These are phyloP conservation scores for Hypomecis punctinalis DNA, from an alignment of 2,888 invertebrate genomes.

Conservation along the genomic window DNA sequence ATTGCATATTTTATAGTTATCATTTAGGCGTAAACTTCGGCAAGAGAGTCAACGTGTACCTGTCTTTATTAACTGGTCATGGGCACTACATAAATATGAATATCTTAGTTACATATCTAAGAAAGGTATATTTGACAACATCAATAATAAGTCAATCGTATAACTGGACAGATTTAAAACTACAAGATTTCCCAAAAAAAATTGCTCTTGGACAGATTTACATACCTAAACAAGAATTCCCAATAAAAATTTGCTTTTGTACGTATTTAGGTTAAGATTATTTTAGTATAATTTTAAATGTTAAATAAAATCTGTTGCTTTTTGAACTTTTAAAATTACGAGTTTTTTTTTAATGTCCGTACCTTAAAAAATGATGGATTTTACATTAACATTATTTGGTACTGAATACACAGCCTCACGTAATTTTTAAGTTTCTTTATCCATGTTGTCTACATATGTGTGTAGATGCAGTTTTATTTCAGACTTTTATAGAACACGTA, in stretches of 20 bases:
- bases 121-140: too few relatives aligned
- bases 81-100: too few relatives aligned
- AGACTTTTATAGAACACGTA: not conserved
- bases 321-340: too few relatives aligned
- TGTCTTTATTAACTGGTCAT: not conserved
- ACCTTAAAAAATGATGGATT: not conserved
- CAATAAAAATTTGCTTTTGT: not conserved
- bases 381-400: not conserved
- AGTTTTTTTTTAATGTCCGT: too few relatives aligned
- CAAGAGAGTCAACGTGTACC: slow-evolving; percentile 10
- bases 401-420: not conserved
- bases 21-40: not conserved
- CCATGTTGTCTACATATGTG: not conserved
- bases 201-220: not conserved
- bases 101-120: too few relatives aligned
- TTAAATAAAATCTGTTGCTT: too few relatives aligned
- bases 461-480: not conserved
- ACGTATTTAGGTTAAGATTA: too few relatives aligned
- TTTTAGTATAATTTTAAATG: too few relatives aligned
- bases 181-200: not conserved
- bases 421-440: not conserved
- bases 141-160: too few relatives aligned
- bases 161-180: not conserved
- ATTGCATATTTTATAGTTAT: not conserved
- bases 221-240: not conserved